Conservation (phyloP, 2,888 invertebrate species). For the Diachrysia chrysitis region DNA sequence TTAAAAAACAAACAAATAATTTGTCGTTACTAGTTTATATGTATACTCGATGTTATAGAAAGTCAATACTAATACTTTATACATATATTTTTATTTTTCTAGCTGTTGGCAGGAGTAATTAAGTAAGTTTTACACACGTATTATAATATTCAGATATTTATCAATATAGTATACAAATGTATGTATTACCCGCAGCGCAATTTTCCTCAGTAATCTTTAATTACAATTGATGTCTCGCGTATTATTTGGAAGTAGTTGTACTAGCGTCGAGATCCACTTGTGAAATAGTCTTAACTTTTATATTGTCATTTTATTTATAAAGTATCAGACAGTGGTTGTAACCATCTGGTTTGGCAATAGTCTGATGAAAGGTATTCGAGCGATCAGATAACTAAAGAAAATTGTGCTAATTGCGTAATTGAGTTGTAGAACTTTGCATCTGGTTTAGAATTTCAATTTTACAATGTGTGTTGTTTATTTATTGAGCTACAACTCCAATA, state of each 20-base stretch:
- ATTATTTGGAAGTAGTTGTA: neutral
- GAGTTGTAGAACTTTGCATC: neutral
- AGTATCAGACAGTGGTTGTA: neutral
- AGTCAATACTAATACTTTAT: neutral
- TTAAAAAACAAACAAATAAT: neutral
- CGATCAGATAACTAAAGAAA: neutral
- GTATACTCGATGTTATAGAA: conserved; percentile 26
- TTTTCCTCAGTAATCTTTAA: conserved; percentile 1
- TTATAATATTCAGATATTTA: neutral
- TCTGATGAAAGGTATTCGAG: neutral
- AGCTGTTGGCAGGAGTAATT: neutral
- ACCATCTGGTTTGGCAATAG: too few relatives aligned
- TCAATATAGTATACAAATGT: neutral
- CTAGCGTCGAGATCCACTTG: neutral
- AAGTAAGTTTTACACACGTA: neutral
- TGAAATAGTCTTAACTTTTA: too few relatives aligned
- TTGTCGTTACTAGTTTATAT: conserved; percentile 9
- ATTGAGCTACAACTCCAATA: neutral
- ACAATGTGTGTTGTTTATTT: neutral
- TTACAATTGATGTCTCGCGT: neutral
- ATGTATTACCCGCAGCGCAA: neutral
- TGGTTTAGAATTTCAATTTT: neutral
- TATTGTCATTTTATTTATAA: neutral
- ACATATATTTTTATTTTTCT: conserved; percentile 2
- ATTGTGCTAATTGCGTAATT: conserved; percentile 1